Base-by-base conservation (phyloP, 2,888 invertebrate species). In the Apamea epomidion region DNA sequence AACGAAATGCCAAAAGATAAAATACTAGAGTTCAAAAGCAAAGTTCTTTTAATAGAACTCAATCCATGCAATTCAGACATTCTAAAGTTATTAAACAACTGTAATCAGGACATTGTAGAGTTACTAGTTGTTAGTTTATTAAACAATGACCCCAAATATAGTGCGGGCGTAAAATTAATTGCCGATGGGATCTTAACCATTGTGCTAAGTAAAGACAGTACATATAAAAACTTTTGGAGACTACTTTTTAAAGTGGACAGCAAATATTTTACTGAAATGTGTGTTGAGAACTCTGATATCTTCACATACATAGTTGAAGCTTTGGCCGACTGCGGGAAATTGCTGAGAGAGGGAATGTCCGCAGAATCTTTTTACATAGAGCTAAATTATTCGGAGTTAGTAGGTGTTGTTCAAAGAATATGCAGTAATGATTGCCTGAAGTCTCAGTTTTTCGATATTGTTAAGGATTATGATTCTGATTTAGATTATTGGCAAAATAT, bases 381-480 rank as follows among this genome's bases (percentile, higher is more conserved):
- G 85, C 93, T 98, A 51, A 94, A 95, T 81, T 97, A 97, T 91
- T 92, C 95, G 0, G 96, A 97, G 90, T 92, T 98, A 78, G 90
- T 95, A 4, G 88, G 90, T 58, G 90, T 97, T 60, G 93, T 97
- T 0, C 93, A 93, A 87, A 94, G 88, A 81, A 93, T 98, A 51
- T 94, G 95, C 83, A 90, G 91, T 74, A 92, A 95, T 93, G 85
- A 94, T 83, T 89, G 90, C 89, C 85, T 97, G 37, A 96, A 94
- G 88, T 89, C 94, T 37, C 92, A 94, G 78, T 96, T 97, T 88
- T 90, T 96, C 64, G 92, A 94, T 86, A 95, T 96, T 83, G 85
- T 98, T 37, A 91, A 92, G 76, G 92, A 96, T 81, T 96, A 95
- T 85, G 95, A 97, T 91, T 90, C 90, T 60, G 94, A 97, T 88